Percentiles rank a stretch among this genome's conserved stretches.
Evolutionary conservation across 1,140 invertebrate genomes (phyloP).

Genomic region (Lepeophtheirus salmonis): DNA sequence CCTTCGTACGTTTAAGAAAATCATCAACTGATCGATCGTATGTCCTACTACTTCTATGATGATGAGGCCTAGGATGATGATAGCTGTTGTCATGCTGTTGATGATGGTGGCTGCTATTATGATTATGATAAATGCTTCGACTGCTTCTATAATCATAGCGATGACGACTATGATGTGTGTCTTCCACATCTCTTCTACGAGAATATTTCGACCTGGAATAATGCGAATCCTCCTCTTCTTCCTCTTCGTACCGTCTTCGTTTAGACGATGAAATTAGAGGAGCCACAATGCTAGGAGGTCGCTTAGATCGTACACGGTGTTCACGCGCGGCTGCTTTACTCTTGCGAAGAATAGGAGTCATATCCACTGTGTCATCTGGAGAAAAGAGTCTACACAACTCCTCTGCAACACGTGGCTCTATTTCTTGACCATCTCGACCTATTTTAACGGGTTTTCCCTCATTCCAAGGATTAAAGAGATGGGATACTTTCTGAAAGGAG

Average conservation of each 20-base stretch:
- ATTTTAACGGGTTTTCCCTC: slow-evolving; percentile 97
- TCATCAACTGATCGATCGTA: slow-evolving; percentile 78
- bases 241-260: not conserved
- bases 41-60: slow-evolving; percentile 3
- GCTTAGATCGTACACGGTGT: slow-evolving; percentile 23
- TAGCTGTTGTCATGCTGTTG: not conserved
- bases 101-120: no score
- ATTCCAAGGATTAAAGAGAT: slow-evolving; percentile 94
- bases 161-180: no score
- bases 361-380: slow-evolving; percentile 75
- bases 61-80: no score
- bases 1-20: slow-evolving; percentile 56
- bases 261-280: no score
- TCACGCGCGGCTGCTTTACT: slow-evolving; percentile 59
- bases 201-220: not conserved
- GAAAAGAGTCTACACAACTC: slow-evolving; percentile 84
- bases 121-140: no score
- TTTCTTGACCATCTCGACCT: slow-evolving; percentile 68
- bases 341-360: slow-evolving; percentile 67
- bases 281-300: no score
- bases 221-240: no score
- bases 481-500: slow-evolving; percentile 71
- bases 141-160: no score
- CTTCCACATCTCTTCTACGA: not conserved
- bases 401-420: slow-evolving; percentile 47